Percentiles rank a stretch among this genome's conserved stretches.
Evolutionary conservation across 2,113 vertebrate species (phyloP).

Genomic region (Amblyornis subalaris): DNA sequence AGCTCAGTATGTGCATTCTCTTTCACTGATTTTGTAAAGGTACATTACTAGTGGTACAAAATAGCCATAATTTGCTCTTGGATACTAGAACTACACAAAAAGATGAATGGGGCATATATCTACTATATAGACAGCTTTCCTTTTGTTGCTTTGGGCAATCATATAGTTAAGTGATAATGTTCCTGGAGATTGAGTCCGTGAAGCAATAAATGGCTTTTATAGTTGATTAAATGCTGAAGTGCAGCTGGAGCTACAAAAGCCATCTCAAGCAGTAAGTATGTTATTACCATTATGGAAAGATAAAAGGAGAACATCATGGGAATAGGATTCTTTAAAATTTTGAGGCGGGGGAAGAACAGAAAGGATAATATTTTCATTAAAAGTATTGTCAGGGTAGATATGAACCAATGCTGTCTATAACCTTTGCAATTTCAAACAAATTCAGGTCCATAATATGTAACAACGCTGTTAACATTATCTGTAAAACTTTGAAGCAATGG

Average conservation of each 20-base stretch:
- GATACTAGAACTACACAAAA: not conserved
- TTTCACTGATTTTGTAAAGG: conserved; percentile 41
- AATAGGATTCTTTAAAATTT: not conserved
- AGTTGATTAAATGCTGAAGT: conserved; percentile 26
- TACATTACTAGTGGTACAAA: conserved; percentile 1
- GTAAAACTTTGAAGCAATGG: not conserved
- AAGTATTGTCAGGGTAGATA: not conserved
- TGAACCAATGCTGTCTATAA: not conserved
- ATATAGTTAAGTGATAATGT: conserved; percentile 49
- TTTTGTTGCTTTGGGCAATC: conserved; percentile 46
- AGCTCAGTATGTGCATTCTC: not conserved
- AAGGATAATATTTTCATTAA: not conserved
- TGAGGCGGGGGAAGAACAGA: not conserved
- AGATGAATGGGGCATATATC: not conserved
- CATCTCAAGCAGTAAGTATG: conserved; percentile 20
- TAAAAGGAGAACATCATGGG: conserved; percentile 3
- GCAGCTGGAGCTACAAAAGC: conserved; percentile 55
- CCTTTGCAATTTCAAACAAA: not conserved
- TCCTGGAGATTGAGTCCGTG: conserved; percentile 29
- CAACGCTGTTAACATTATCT: not conserved
- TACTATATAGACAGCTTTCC: conserved; percentile 13
- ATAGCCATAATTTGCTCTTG: conserved; percentile 32
- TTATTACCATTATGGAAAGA: conserved; percentile 13
- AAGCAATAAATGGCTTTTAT: conserved; percentile 42
- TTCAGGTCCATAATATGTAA: not conserved